Percentiles rank a stretch among this genome's conserved stretches.
Conservation (phyloP, 2,888 invertebrate genomes). For the Metacarcinus magister region DNA sequence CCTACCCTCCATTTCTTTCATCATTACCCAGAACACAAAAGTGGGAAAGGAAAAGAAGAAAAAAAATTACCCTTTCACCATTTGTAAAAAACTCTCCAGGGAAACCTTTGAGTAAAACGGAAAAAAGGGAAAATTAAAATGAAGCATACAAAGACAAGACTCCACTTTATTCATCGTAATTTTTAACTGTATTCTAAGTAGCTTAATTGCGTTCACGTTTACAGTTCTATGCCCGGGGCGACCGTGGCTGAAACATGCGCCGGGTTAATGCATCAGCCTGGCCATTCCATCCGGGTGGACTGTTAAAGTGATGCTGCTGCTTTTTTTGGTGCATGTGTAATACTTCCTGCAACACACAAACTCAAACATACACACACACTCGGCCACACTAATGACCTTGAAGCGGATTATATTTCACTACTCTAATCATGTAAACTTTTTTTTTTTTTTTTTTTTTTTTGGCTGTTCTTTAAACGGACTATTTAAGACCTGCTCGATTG, state of each 20-base stretch:
- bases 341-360: too few relatives aligned
- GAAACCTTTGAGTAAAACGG: neutral
- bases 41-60: neutral
- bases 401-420: neutral
- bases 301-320: neutral
- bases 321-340: neutral
- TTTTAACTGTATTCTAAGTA: neutral
- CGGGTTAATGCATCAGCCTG: too few relatives aligned
- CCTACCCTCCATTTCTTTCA: neutral
- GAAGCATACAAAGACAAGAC: neutral
- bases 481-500: neutral
- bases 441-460: too few relatives aligned
- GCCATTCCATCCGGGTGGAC: neutral
- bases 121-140: neutral
- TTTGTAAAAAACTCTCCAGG: neutral
- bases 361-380: neutral
- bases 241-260: neutral
- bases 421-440: neutral
- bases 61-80: neutral
- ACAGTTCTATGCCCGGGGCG: neutral
- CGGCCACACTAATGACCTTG: neutral
- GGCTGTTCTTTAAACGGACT: neutral
- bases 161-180: neutral
- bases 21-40: neutral
- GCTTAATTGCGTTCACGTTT: neutral